Base-by-base conservation (phyloP, 2,888 invertebrate genomes). In the Heliconius sara region DNA sequence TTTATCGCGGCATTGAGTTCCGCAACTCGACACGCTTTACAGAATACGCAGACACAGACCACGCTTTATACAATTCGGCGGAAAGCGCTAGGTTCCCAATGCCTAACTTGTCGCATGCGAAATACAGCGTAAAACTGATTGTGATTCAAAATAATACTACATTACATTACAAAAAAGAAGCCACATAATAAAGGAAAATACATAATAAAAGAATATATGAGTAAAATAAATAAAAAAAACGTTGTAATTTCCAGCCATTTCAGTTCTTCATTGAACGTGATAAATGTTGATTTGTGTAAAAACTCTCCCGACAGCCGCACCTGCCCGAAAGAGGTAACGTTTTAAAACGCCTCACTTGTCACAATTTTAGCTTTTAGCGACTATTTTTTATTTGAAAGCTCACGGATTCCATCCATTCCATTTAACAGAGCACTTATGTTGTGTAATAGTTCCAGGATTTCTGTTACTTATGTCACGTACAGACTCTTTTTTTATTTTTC, bases 211-310 rank as follows among this genome's bases (percentile, higher is more conserved):
- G 1, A 57, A 57, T 22, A 47, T 9, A 57, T 22, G 9, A 57
- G 19, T 7, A 57, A 57, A 57, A 47, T 43, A 52, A 52, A 30
- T 68, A 13, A 16, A n/a, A 30, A 34, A 73, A 6, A 34, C 13
- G 13, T 13, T 57, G 57, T 73, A 73, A 73, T 34, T 73, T n/a
- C 57, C 7, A 60, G 34, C 3, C 73, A 25, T 43, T 65, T 47
- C 22, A 22, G 75, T 75, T 43, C 25, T 65, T 65, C 65, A 39
- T 63, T 65, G 30, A 43, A 43, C 22, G 65, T 75, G 75, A 75
- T 63, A 75, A 75, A 75, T 75, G 65, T 75, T 75, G 75, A 65
- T 39, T 75, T 75, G 75, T 75, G 75, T 75, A 47, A 75, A 75
- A 75, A 75, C 75, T 65, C 75, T 63, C 74, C 63, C 43, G 43